Conservation (phyloP, 2,888 invertebrate species). For the Cataglyphis livida region DNA sequence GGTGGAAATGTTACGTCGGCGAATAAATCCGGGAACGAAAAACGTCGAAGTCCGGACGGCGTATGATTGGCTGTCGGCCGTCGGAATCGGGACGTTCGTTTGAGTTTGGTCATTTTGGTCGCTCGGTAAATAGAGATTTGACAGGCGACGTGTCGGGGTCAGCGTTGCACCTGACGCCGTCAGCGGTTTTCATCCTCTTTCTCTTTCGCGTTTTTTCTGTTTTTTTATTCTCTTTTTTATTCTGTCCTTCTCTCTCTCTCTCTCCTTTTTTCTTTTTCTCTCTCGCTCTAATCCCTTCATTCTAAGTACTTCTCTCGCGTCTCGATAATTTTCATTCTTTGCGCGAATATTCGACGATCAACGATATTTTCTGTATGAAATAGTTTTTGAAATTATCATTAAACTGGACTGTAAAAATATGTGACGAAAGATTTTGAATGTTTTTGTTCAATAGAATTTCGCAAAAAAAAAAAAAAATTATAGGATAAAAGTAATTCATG, state of each 20-base stretch:
- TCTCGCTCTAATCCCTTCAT: background rate
- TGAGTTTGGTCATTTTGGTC: constrained; percentile 75
- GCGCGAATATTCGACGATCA: constrained; percentile 28
- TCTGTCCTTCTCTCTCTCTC: background rate
- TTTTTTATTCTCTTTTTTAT: constrained; percentile 26
- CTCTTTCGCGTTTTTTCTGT: constrained; percentile 41
- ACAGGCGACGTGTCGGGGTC: constrained; percentile 78
- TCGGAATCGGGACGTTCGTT: constrained; percentile 71
- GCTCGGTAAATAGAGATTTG: constrained; percentile 78
- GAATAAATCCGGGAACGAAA: constrained; percentile 65
- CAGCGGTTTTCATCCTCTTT: constrained; percentile 77
- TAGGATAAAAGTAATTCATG: background rate
- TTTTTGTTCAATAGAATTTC: background rate
- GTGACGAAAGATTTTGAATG: background rate
- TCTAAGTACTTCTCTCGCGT: background rate
- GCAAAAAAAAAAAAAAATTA: background rate
- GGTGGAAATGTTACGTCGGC: constrained; percentile 56
- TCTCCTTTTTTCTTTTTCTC: constrained; percentile 33
- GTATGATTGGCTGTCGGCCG: constrained; percentile 80
- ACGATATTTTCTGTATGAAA: constrained; percentile 27
- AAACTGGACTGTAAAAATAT: background rate
- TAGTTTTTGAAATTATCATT: constrained; percentile 10
- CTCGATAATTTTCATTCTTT: constrained; percentile 43
- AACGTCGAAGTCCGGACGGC: constrained; percentile 66
- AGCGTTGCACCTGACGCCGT: constrained; percentile 81